These are phyloP conservation scores for Cyphomyrus discorhynchus DNA, from an alignment of 2,113 vertebrate genomes.

Conservation along the genomic window DNA sequence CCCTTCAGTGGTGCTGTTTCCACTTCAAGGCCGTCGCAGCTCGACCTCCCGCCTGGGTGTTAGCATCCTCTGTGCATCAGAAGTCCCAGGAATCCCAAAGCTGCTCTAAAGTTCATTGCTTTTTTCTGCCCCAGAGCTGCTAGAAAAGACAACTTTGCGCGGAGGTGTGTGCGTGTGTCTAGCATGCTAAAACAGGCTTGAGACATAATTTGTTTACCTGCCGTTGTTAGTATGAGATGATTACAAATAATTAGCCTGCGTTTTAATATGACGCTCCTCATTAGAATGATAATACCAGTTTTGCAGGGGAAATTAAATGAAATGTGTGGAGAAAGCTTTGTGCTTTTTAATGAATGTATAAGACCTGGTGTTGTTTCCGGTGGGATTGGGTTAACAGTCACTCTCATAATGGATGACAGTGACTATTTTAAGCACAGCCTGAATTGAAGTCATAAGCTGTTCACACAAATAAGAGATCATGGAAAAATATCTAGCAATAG, in stretches of 20 bases:
- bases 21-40: background rate
- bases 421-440: background rate
- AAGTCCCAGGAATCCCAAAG: background rate
- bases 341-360: background rate
- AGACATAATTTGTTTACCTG: background rate
- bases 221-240: background rate
- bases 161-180: background rate
- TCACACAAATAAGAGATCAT: background rate
- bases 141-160: background rate
- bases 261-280: background rate
- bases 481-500: background rate
- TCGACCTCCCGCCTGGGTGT: background rate
- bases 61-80: background rate
- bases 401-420: background rate
- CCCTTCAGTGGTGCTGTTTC: background rate
- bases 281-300: background rate
- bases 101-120: background rate
- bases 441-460: background rate
- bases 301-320: background rate
- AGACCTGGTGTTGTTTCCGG: background rate
- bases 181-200: background rate
- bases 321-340: background rate
- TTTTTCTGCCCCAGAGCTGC: background rate
- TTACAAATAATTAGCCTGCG: constrained; percentile 1
- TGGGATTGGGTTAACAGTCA: background rate